These are phyloP conservation scores for Agrilus planipennis DNA, from an alignment of 1,140 invertebrate species.

Conservation along the genomic window DNA sequence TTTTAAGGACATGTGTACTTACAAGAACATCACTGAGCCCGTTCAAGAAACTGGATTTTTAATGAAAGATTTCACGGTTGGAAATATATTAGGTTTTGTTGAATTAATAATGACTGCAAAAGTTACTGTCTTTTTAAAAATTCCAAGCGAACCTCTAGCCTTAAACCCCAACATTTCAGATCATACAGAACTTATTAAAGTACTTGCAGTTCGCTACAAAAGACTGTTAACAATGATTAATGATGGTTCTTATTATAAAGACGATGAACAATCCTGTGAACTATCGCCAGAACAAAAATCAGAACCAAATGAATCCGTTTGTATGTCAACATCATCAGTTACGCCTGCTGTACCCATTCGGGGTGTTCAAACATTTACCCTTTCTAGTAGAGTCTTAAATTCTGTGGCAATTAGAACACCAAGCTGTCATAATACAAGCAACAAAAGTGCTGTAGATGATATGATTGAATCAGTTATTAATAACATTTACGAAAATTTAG, in stretches of 20 bases:
- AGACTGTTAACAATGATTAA: conserved; percentile 8
- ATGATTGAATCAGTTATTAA: too few relatives aligned
- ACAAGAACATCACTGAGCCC: background rate
- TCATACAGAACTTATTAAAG: conserved; percentile 38
- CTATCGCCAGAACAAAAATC: background rate
- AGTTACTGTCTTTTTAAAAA: conserved; percentile 39
- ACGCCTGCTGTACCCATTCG: conserved; percentile 1
- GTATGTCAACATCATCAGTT: too few relatives aligned
- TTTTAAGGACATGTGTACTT: too few relatives aligned
- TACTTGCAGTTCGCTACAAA: conserved; percentile 35
- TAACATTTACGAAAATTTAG: too few relatives aligned
- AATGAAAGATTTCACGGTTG: conserved; percentile 5
- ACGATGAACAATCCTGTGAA: background rate
- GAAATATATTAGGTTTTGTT: conserved; percentile 16
- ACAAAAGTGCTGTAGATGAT: too few relatives aligned
- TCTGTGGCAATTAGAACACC: too few relatives aligned
- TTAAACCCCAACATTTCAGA: conserved; percentile 43
- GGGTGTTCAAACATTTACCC: background rate
- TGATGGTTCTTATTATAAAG: background rate
- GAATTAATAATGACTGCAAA: conserved; percentile 28
- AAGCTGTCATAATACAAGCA: too few relatives aligned
- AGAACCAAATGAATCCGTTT: too few relatives aligned
- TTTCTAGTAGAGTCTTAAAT: too few relatives aligned
- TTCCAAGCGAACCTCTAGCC: conserved; percentile 48
- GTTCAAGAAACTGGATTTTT: background rate